These are phyloP conservation scores for Melanostoma mellinum DNA, from an alignment of 2,888 invertebrate species.

Conservation along the genomic window DNA sequence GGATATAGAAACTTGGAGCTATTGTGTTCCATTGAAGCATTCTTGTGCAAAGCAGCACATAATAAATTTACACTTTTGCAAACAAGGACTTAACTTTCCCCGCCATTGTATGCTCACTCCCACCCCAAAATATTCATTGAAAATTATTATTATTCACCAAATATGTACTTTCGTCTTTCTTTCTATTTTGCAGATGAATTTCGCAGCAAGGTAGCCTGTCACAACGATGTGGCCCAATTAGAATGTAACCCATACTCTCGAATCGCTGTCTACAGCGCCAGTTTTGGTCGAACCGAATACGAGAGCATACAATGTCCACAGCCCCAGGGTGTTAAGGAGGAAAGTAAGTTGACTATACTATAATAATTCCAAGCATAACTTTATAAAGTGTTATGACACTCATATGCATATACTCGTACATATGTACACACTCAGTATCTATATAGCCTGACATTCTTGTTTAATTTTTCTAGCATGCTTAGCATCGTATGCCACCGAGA, in stretches of 20 bases:
- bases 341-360: constrained; percentile 87
- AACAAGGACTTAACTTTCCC: too few species aligned
- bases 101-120: background rate
- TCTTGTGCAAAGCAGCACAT: too few species aligned
- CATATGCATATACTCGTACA: constrained; percentile 24
- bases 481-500: constrained; percentile 94
- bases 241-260: constrained; percentile 93
- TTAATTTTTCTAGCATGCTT: constrained; percentile 88
- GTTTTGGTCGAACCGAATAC: constrained; percentile 95
- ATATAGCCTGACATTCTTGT: constrained; percentile 20
- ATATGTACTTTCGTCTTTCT: constrained; percentile 20
- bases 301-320: constrained; percentile 95
- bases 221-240: constrained; percentile 93
- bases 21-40: too few species aligned
- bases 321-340: constrained; percentile 92
- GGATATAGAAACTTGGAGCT: too few species aligned
- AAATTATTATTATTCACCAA: constrained; percentile 23
- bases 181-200: constrained; percentile 90
- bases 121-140: constrained; percentile 21
- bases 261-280: constrained; percentile 95
- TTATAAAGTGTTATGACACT: constrained; percentile 54
- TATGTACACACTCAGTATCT: background rate
- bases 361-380: constrained; percentile 38
- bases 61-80: too few species aligned
- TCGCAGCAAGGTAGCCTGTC: constrained; percentile 95